A percentile compares a stretch with the other conserved stretches of the same genome.
These are phyloP conservation scores for Phyllotreta striolata DNA, from an alignment of 2,888 invertebrate species.

Conservation along the genomic window DNA sequence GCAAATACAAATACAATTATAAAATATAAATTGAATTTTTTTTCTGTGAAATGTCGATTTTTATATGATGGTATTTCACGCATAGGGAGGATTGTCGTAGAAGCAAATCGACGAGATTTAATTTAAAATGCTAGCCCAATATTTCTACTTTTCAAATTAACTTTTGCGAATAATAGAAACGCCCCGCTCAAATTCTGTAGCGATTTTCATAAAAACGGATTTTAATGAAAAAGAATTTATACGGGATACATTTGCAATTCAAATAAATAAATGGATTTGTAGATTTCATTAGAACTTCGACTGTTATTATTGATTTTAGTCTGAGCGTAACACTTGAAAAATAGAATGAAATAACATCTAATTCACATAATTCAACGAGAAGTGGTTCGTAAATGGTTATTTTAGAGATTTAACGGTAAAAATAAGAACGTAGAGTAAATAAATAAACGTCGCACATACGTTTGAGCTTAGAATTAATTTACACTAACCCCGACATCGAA, in stretches of 20 bases:
- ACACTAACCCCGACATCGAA: constrained; percentile 7
- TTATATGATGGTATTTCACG: no score
- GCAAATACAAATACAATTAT: constrained; percentile 1
- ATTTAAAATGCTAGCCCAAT: constrained; percentile 5
- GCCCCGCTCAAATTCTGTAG: constrained; percentile 1
- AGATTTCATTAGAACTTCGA: constrained; percentile 13
- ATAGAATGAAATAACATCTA: constrained; percentile 1
- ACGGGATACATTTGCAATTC: constrained; percentile 13
- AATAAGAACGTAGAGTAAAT: background rate
- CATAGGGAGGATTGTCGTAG: background rate
- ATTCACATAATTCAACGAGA: background rate
- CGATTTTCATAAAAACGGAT: constrained; percentile 12
- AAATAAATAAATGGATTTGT: constrained; percentile 18
- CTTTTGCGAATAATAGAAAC: background rate
- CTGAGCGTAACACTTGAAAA: constrained; percentile 15
- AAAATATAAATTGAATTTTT: background rate
- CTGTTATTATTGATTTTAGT: constrained; percentile 14
- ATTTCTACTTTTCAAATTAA: constrained; percentile 11
- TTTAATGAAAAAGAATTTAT: constrained; percentile 18
- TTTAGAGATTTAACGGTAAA: background rate
- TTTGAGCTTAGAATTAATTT: constrained; percentile 9
- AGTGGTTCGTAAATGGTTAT: no score
- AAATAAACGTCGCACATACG: constrained; percentile 8
- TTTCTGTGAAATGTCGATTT: background rate
- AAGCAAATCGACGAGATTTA: background rate